Evolutionary conservation across 2,888 invertebrate species (phyloP).

Genomic region (Eumacrocentrus americanus): DNA sequence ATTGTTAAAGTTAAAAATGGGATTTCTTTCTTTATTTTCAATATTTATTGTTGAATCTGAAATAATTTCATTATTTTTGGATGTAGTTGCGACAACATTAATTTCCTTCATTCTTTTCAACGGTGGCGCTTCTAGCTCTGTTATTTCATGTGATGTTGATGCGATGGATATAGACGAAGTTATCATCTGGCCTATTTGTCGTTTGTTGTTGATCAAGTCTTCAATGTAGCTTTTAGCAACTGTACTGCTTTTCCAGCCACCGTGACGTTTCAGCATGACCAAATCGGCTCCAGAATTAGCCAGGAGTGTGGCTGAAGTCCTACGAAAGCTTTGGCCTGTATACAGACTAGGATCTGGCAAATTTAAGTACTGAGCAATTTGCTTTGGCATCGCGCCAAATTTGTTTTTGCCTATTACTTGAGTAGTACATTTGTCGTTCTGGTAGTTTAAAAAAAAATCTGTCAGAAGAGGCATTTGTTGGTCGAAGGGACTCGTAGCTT

Average conservation of each 20-base stretch:
- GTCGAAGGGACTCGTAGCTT: conserved; percentile 28
- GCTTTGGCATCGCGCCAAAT: conserved; percentile 26
- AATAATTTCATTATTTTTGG: too few species aligned
- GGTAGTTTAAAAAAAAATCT: conserved; percentile 33
- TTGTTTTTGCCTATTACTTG: too few species aligned
- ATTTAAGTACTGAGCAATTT: conserved; percentile 24
- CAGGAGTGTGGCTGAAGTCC: conserved; percentile 24
- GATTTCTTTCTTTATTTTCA: too few species aligned
- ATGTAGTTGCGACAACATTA: too few species aligned
- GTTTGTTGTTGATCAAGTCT: conserved; percentile 25
- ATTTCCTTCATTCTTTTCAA: too few species aligned
- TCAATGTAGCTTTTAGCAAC: conserved; percentile 40
- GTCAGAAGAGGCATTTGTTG: conserved; percentile 13
- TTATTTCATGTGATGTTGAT: too few species aligned
- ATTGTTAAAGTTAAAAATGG: too few species aligned
- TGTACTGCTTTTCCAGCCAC: conserved; percentile 33
- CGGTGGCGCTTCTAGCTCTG: too few species aligned
- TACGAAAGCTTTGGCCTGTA: conserved; percentile 25
- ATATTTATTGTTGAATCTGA: too few species aligned
- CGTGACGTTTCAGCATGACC: conserved; percentile 36
- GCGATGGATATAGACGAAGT: too few species aligned
- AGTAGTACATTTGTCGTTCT: conserved; percentile 26
- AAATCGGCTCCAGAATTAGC: conserved; percentile 27
- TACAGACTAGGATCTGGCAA: conserved; percentile 23
- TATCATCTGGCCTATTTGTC: conserved; percentile 8